Percentiles rank a stretch among this genome's conserved stretches.
phyloP scores from a whole-genome alignment of 2,797 vertebrate genomes.

The Intellagama lesueurii region DNA sequence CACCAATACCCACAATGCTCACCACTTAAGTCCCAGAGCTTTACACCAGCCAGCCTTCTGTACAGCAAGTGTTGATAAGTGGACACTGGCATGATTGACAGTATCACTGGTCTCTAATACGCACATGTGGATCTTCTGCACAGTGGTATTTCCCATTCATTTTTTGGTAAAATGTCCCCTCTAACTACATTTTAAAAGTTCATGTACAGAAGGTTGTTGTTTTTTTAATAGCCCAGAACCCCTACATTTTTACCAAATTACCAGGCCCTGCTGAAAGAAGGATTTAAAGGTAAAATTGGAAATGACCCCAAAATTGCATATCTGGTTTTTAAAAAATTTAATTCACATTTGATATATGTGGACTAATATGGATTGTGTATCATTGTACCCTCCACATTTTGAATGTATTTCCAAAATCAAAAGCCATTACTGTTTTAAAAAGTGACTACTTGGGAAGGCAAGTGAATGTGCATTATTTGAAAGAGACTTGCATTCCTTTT shows the following conservation, averaged over 20 bases:
- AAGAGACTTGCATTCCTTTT: neutral
- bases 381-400: neutral
- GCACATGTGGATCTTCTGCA: neutral
- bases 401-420: neutral
- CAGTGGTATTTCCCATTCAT: neutral
- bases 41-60: neutral
- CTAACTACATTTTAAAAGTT: too few relatives aligned
- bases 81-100: too few relatives aligned
- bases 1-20: too few relatives aligned
- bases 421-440: neutral
- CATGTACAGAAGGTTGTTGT: too few relatives aligned
- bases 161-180: neutral
- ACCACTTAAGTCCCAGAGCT: too few relatives aligned
- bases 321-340: neutral
- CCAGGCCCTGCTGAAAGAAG: too few relatives aligned
- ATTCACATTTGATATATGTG: constrained; percentile 2
- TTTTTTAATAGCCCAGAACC: neutral
- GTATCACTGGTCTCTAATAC: neutral
- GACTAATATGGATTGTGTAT: neutral
- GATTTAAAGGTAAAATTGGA: neutral
- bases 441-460: neutral
- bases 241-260: neutral
- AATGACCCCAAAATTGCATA: too few relatives aligned
- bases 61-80: neutral
- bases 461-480: neutral